Evolutionary conservation across 2,113 vertebrate genomes (phyloP).

Genomic region (Rhineura floridana): DNA sequence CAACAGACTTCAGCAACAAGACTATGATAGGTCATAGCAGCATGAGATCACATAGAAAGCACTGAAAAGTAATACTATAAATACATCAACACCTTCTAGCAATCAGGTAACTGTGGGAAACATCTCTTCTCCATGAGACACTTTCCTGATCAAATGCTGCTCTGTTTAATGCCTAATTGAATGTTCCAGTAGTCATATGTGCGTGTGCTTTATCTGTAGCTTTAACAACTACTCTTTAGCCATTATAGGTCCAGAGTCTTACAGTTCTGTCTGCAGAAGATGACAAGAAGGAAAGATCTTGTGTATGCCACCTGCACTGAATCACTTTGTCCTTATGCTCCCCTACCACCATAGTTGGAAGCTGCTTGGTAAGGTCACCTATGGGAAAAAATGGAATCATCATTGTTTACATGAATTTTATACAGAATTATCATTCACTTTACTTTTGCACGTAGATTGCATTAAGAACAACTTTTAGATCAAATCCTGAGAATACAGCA

Average conservation of each 20-base stretch:
- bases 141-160: conserved; percentile 60
- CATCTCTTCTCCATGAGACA: conserved; percentile 47
- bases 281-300: conserved; percentile 91
- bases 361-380: conserved; percentile 96
- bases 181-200: conserved; percentile 66
- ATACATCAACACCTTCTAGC: conserved; percentile 74
- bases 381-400: conserved; percentile 42
- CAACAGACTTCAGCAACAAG: conserved; percentile 75
- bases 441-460: neutral
- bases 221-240: conserved; percentile 63
- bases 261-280: conserved; percentile 97
- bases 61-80: conserved; percentile 74
- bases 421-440: neutral
- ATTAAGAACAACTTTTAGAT: neutral
- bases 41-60: conserved; percentile 78
- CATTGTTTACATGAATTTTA: neutral
- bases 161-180: conserved; percentile 54
- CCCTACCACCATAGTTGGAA: conserved; percentile 90
- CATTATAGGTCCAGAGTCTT: conserved; percentile 89
- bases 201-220: conserved; percentile 67
- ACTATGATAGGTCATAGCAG: conserved; percentile 78
- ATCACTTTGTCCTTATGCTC: conserved; percentile 98
- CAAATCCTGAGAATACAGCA: neutral
- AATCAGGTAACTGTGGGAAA: conserved; percentile 60
- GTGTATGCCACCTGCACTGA: conserved; percentile 95